Percentiles rank a stretch among this genome's conserved stretches.
These are phyloP conservation scores for Netelia virgata DNA, from an alignment of 2,888 invertebrate species.

Conservation along the genomic window DNA sequence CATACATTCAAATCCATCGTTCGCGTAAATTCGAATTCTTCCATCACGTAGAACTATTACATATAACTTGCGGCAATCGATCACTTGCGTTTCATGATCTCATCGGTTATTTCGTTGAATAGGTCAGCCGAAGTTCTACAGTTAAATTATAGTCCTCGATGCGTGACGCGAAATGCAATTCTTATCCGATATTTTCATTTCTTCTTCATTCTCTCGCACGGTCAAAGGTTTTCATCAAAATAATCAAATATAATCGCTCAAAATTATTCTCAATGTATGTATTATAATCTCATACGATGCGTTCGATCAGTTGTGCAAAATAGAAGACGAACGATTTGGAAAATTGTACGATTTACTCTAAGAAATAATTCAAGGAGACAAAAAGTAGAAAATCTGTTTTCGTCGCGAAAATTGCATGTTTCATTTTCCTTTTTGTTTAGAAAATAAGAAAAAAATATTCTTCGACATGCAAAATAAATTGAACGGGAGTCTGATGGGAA, in stretches of 20 bases:
- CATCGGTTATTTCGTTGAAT: neutral
- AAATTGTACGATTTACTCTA: conserved; percentile 41
- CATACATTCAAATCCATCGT: conserved; percentile 47
- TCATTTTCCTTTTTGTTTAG: neutral
- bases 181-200: neutral
- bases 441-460: neutral
- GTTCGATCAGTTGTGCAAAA: conserved; percentile 54
- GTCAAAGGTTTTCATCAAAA: conserved; percentile 5
- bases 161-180: neutral
- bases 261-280: conserved; percentile 20
- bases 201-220: neutral
- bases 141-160: neutral
- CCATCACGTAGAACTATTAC: neutral
- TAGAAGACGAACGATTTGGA: conserved; percentile 49
- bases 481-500: conserved; percentile 13
- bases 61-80: neutral
- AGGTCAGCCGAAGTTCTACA: neutral
- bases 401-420: neutral
- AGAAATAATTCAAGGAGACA: neutral
- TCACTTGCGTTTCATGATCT: neutral
- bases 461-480: neutral
- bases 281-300: neutral
- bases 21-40: conserved; percentile 24
- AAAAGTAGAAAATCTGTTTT: neutral
- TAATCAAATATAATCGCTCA: neutral